Base-by-base conservation (phyloP, 2,113 vertebrate genomes). In the Sinosuthora webbiana region DNA sequence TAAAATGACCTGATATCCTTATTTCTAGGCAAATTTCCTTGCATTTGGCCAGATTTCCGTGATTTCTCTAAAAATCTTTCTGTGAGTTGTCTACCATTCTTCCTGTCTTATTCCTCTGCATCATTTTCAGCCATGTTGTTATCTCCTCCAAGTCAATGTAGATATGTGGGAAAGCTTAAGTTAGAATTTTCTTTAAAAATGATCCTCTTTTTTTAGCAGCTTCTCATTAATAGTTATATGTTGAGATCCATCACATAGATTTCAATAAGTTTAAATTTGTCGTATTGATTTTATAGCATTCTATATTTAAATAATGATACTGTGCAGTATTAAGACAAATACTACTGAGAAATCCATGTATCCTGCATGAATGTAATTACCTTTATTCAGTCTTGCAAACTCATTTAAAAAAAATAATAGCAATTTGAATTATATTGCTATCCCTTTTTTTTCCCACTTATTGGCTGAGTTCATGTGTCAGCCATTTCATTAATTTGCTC, bases 401-500 rank as follows among this genome's bases (percentile, higher is more conserved):
- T 70, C 42, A 70, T 3, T 84, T 27, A 25, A 41, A 83, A 75
- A 79, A 56, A 84, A 75, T 50, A 86, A 85, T 28, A 82, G 19
- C 23, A 82, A 41, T 9, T 77, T 94, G 39, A 94, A 77, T 86
- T 83, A 74, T 78, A 63, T 55, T 5, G 0, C n/a, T 59, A 31
- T 28, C 13, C 8, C 4, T 37, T 56, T 89, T 64, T 63, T 67
- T 33, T 9, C 3, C 10, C 42, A 24, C 53, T 65, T 90, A 57
- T 63, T 96, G 63, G 59, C 67, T 41, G 39, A 62, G 65, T 89
- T 96, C 71, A 49, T 50, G 15, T 83, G 88, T 85, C 62, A 90
- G 18, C n/a, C n/a, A 55, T 94, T 93, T 92, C 71, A 77, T 94
- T 94, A 76, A 88, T 92, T 93, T 90, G 39, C 63, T 94, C 86